phyloP scores from a whole-genome alignment of 2,113 vertebrate species.

The Pterocles orientalis region DNA sequence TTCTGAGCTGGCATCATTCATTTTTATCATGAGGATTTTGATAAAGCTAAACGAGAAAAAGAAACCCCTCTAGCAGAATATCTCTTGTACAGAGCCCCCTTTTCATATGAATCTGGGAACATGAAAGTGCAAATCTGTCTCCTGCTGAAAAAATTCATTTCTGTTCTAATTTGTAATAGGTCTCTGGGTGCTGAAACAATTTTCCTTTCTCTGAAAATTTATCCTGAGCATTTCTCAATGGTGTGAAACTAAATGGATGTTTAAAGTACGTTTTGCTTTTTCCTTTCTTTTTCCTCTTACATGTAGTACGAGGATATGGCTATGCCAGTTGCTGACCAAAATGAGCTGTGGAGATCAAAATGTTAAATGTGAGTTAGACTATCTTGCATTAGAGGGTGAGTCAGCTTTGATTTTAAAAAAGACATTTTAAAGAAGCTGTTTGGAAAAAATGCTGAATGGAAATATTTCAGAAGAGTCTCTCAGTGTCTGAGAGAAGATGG shows the following conservation, averaged over 20 bases:
- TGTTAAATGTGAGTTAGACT: conserved; percentile 74
- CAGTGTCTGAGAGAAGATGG: background rate
- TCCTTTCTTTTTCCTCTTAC: background rate
- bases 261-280: background rate
- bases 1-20: background rate
- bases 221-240: background rate
- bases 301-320: background rate
- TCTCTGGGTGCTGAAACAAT: conserved; percentile 6
- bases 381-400: conserved; percentile 63
- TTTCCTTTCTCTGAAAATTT: conserved; percentile 26
- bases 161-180: conserved; percentile 22
- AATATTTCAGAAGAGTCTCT: conserved; percentile 49
- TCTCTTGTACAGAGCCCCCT: background rate
- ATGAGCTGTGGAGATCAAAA: conserved; percentile 8
- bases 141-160: conserved; percentile 42
- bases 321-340: background rate
- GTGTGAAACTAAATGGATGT: background rate
- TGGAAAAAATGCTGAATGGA: conserved; percentile 75
- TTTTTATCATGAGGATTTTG: conserved; percentile 7
- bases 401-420: conserved; percentile 65
- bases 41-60: conserved; percentile 35
- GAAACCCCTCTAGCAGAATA: conserved; percentile 1
- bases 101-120: conserved; percentile 1
- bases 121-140: conserved; percentile 22
- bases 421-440: conserved; percentile 38